Evolutionary conservation across 2,797 vertebrate genomes (phyloP), one percentile per base, ranked within the genome.

Genomic region (Syndactyla subalaris): DNA sequence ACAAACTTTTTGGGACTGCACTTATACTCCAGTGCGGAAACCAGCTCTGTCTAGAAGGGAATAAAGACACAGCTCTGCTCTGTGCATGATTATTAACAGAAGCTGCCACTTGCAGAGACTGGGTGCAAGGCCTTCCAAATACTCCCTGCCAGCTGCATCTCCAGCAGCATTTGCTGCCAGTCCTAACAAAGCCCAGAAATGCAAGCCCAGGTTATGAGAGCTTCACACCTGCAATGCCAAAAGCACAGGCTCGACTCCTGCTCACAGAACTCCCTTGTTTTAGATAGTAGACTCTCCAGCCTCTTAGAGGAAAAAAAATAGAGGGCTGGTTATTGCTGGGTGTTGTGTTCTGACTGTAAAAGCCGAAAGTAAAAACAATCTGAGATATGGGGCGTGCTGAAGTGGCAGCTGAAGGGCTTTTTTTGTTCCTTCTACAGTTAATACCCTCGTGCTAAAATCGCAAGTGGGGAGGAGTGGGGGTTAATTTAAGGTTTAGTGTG

Each of bases 101-200:
- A 2, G 10, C 54, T 92, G 79, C 82, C 77, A 1, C 67, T 74
- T 45, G 58, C 70, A 88, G 62, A n/a, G 66, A 30, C 49, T 8
- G 46, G 36, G 36, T 88, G 55, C 39, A 59, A 63, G 57, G 45
- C 48, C 62, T 88, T 88, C 78, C 30, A 17, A 1, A 1, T 77
- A 70, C 38, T 54, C 51, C 13, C 48, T 4, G 7, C 79, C 63
- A 65, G 71, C 54, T 4, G 0, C 78, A 59, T 55, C 72, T 71
- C 67, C 65, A 63, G 70, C 62, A 39, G 30, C 4, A 1, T 70
- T 68, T 73, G 78, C 81, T 87, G 66, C 59, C 36, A 22, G 55
- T 67, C 10, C 76, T 95, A 93, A 92, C 19, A 62, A 91, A 93
- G 93, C 79, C 90, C 87, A 91, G 92, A 94, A 96, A 74, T 89